Base-by-base conservation (phyloP, 2,888 invertebrate genomes). In the Agrilus mali region DNA sequence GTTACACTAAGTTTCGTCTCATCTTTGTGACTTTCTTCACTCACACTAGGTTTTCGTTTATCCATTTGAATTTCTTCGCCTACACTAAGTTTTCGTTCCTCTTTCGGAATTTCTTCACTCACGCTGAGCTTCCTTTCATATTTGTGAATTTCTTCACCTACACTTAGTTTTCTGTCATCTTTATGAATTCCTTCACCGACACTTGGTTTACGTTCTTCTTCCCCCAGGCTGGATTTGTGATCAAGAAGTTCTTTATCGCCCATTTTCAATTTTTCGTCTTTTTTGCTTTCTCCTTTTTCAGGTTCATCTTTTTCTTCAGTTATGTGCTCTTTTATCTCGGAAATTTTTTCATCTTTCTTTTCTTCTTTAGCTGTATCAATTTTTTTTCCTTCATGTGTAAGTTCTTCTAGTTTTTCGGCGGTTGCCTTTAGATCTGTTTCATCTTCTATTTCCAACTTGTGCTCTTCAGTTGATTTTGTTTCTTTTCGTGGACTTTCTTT, bases 221-320 rank as follows among this genome's bases (percentile, higher is more conserved):
- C 27, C 8, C 27, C 10, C 4, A 27, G 2, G 10, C 10, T 10
- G 8, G 10, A 4, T 27, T 27, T 8, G 2, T 10, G 27, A 10
- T 27, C 27, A 10, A 10, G 27, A 27, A 27, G 3, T 2, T 27
- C 32, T 40, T 46, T 38, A 16, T 17, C 42, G 44, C 4, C 57
- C 57, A 2, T 67, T 68, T 15, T 70, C 68, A 49, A 69, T 70
- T 48, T 64, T 67, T 39, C 64, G 66, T 20, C 58, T 53, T 4
- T 63, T 61, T 41, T 72, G 71, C 14, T 52, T 40, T 41, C 16
- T 37, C n/a, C 10, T 22, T 16, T 33, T 38, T 45, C 12, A 41
- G 40, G 38, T 41, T 36, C 42, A 8, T 50, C 39, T 39, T 45
- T 47, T 12, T 43, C 44, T 41, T 43, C 48, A 31, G 41, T 36